Conservation (phyloP, 2,888 invertebrate species). For the Atethmia centrago region DNA sequence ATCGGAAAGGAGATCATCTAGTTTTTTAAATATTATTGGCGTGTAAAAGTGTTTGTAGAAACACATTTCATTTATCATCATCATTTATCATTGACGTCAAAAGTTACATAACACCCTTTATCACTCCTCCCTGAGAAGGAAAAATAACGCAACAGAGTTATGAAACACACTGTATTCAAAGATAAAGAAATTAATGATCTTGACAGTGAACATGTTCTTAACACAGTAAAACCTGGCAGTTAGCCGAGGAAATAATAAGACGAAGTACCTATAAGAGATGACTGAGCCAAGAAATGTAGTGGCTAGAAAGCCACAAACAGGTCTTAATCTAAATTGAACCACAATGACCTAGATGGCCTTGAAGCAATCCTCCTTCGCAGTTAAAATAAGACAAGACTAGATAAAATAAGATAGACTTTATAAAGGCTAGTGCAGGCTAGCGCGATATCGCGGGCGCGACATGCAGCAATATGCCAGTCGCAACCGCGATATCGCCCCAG, state of each 20-base stretch:
- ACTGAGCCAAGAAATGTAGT: conserved; percentile 29
- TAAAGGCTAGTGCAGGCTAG: too few species aligned
- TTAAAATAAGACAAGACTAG: conserved; percentile 5
- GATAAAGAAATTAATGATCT: conserved; percentile 1
- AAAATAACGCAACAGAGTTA: not conserved
- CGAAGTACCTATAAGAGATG: conserved; percentile 34
- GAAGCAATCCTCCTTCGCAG: conserved; percentile 4
- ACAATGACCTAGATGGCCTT: conserved; percentile 21
- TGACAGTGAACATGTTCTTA: conserved; percentile 5
- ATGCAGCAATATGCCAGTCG: too few species aligned
- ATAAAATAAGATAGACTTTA: too few species aligned
- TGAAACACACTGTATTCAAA: not conserved
- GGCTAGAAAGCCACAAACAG: conserved; percentile 30
- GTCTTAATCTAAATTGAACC: conserved; percentile 12
- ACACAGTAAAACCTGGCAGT: conserved; percentile 25
- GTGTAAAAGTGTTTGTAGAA: too few species aligned
- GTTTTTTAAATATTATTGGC: too few species aligned
- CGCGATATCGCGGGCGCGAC: too few species aligned
- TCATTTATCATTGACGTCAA: too few species aligned
- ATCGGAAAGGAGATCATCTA: too few species aligned
- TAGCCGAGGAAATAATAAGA: conserved; percentile 40
- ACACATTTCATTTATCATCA: too few species aligned
- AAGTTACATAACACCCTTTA: not conserved
- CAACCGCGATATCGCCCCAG: too few species aligned
- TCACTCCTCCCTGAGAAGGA: not conserved